Evolutionary conservation across 2,888 invertebrate genomes (phyloP).

Genomic region (Sphinx pinastri): DNA sequence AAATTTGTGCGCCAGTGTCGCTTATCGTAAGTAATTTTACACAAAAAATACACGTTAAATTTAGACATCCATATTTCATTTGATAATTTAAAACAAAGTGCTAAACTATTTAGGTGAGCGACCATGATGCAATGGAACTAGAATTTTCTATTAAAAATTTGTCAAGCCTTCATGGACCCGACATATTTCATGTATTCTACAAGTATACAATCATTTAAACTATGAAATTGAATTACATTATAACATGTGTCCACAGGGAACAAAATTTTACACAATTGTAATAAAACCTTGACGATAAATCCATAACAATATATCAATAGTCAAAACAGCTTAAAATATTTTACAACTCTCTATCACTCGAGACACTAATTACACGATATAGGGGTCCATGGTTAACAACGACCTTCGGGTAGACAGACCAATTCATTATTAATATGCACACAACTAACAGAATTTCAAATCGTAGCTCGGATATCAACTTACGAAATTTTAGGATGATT

Average conservation of each 20-base stretch:
- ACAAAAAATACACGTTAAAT: constrained; percentile 1
- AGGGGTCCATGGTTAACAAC: background rate
- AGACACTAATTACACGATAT: background rate
- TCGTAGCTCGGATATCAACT: background rate
- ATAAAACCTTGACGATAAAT: background rate
- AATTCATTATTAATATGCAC: background rate
- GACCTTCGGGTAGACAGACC: background rate
- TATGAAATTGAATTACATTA: background rate
- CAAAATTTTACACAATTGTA: background rate
- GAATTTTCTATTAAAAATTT: background rate
- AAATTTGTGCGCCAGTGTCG: constrained; percentile 7
- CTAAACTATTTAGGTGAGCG: background rate
- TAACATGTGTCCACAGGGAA: background rate
- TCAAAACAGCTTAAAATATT: background rate
- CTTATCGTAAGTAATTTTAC: background rate
- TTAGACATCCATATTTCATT: background rate
- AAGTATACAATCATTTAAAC: background rate
- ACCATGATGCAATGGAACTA: background rate
- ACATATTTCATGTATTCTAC: background rate
- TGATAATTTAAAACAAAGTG: background rate
- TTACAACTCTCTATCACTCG: background rate
- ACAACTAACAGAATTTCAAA: background rate
- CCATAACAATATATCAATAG: background rate
- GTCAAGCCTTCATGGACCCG: background rate
- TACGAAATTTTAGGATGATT: background rate